Base-by-base conservation (phyloP, 2,113 vertebrate species). In the Podiceps cristatus region DNA sequence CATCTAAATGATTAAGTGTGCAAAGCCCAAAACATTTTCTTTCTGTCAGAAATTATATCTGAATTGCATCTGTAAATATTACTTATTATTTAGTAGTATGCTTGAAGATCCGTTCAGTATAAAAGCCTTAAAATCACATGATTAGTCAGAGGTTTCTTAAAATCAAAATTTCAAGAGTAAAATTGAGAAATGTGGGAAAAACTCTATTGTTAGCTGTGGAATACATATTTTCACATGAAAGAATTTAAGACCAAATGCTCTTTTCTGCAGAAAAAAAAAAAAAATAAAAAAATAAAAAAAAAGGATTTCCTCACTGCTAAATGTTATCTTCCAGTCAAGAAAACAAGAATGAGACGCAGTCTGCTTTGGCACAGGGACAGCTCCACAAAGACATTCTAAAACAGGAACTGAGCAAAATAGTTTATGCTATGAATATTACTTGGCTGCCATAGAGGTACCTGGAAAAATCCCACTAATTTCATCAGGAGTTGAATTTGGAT, bases 91-190 rank as follows among this genome's bases (percentile, higher is more conserved):
- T 33, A 84, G 8, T 20, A 49, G 71, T 33, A 50, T 7, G 2
- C 3, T 40, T 58, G 13, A 4, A 18, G 13, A 35, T 24, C 7
- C 1, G 0, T 44, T 86, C 23, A 80, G 5, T 25, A 66, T 15
- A 27, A 83, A 91, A 86, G 29, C 9, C 13, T 66, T 75, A 59
- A 88, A 75, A 53, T 40, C 24, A 58, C 4, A 11, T 5, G 24
- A 64, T 76, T 47, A 59, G 10, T 17, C 28, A 47, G 12, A 59
- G 9, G 18, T 79, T 55, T 42, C 7, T 31, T 68, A 60, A 88
- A 93, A 86, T 28, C 4, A 49, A 33, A 59, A 69, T 73, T 86
- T 88, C 45, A 24, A 35, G 25, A 28, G 5, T 22, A 50, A 90
- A 93, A 73, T 63, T 24, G 12, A 37, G 5, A 69, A 73, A 58